Percentiles rank a stretch among this genome's conserved stretches.
These are phyloP conservation scores for Papilio polyxenes DNA, from an alignment of 1,140 invertebrate species.

Conservation along the genomic window DNA sequence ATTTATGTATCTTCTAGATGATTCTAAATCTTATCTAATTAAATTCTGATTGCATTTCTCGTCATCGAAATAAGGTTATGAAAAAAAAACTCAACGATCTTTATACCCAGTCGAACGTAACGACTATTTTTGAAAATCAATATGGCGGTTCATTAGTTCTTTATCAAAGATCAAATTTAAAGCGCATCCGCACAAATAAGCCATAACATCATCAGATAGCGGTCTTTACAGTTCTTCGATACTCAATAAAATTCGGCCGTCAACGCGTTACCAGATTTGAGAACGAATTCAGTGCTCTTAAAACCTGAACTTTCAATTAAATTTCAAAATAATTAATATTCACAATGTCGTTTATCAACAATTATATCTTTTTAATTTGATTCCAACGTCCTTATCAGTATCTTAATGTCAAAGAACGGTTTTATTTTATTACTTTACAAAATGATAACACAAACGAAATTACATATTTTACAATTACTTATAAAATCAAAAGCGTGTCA, in stretches of 20 bases:
- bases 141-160: conserved; percentile 3
- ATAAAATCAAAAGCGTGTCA: not conserved
- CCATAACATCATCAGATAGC: conserved; percentile 9
- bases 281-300: not conserved
- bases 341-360: conserved; percentile 4
- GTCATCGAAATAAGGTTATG: not conserved
- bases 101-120: not conserved
- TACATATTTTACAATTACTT: not conserved
- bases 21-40: not conserved
- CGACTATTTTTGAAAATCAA: conserved; percentile 11
- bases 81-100: not conserved
- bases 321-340: conserved; percentile 12
- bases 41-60: not conserved
- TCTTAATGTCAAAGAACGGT: not conserved
- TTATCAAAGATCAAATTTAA: conserved; percentile 9
- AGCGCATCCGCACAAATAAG: conserved; percentile 5
- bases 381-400: not conserved
- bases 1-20: not conserved
- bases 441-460: conserved; percentile 2
- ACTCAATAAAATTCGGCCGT: not conserved
- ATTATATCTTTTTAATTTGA: conserved; percentile 11
- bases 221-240: not conserved
- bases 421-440: not conserved
- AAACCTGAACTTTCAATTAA: conserved; percentile 17
- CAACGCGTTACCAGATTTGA: not conserved